These are phyloP conservation scores for Ploceus nigricollis DNA, from an alignment of 2,113 vertebrate species.

Conservation along the genomic window DNA sequence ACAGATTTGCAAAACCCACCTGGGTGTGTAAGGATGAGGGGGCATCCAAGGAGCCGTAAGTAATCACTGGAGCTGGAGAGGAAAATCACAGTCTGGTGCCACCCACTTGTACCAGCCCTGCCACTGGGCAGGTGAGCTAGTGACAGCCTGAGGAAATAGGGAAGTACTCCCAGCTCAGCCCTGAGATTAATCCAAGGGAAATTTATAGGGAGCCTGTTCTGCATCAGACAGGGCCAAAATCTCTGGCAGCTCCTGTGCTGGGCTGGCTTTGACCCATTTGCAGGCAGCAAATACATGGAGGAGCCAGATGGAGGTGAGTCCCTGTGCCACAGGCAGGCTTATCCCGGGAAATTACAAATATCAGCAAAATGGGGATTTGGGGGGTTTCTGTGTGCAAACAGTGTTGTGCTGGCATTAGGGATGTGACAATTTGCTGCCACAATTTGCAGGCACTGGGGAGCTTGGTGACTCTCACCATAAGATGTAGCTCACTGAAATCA, in stretches of 20 bases:
- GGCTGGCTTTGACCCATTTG: not conserved
- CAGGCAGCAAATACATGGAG: not conserved
- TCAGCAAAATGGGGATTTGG: not conserved
- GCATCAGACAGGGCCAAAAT: not conserved
- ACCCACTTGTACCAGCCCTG: not conserved
- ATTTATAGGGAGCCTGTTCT: not conserved
- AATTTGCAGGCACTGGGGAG: not conserved
- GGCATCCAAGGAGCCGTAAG: rapidly evolving
- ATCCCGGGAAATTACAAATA: not conserved
- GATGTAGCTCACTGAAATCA: not conserved
- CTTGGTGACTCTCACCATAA: not conserved
- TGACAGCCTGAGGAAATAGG: not conserved
- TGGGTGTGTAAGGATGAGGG: rapidly evolving
- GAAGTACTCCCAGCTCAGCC: not conserved
- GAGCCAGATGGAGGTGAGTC: not conserved
- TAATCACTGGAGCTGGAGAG: not conserved
- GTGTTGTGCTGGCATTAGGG: not conserved
- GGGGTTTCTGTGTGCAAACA: not conserved
- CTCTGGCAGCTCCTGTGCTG: rapidly evolving
- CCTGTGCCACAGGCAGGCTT: not conserved
- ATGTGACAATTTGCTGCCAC: slow-evolving; percentile 7
- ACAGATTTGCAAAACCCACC: not conserved
- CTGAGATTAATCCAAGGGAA: not conserved
- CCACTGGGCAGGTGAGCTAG: not conserved
- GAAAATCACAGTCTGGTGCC: not conserved